phyloP scores from a whole-genome alignment of 2,797 vertebrate genomes.

The Poeciliopsis infans region DNA sequence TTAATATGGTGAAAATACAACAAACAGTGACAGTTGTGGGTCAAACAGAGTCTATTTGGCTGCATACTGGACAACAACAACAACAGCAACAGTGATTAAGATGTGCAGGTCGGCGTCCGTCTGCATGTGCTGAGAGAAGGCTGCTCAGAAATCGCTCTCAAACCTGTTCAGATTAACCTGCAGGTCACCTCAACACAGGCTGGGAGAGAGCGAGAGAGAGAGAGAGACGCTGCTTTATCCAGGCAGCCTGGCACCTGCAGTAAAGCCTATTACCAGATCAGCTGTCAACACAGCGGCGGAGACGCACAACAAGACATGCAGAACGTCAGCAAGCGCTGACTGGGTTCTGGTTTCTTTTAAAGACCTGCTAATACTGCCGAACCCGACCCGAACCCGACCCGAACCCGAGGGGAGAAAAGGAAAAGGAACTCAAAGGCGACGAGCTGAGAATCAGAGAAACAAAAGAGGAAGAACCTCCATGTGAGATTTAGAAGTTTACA shows the following conservation, averaged over 20 bases:
- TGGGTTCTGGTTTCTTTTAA: not conserved
- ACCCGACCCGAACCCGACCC: too few species aligned
- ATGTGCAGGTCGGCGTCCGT: not conserved
- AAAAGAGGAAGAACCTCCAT: not conserved
- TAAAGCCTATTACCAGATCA: constrained; percentile 79
- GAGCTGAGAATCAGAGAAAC: too few species aligned
- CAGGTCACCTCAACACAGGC: constrained; percentile 45
- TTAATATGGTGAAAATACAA: not conserved
- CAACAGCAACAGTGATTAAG: constrained; percentile 26
- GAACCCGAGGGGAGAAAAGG: not conserved
- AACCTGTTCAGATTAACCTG: constrained; percentile 74
- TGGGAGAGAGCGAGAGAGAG: constrained; percentile 32
- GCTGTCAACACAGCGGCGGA: constrained; percentile 57
- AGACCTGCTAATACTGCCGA: not conserved
- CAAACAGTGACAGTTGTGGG: not conserved
- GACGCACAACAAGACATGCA: constrained; percentile 23
- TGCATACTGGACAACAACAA: constrained; percentile 6
- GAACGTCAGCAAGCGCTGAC: constrained; percentile 10
- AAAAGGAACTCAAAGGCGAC: not conserved
- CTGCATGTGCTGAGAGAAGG: constrained; percentile 35
- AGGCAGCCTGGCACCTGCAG: constrained; percentile 60
- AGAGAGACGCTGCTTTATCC: constrained; percentile 59
- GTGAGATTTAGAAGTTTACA: not conserved
- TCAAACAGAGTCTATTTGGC: not conserved
- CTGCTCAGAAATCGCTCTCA: constrained; percentile 65